phyloP scores from a whole-genome alignment of 1,140 invertebrate species.

The Aphaenogaster ashmeadi region DNA sequence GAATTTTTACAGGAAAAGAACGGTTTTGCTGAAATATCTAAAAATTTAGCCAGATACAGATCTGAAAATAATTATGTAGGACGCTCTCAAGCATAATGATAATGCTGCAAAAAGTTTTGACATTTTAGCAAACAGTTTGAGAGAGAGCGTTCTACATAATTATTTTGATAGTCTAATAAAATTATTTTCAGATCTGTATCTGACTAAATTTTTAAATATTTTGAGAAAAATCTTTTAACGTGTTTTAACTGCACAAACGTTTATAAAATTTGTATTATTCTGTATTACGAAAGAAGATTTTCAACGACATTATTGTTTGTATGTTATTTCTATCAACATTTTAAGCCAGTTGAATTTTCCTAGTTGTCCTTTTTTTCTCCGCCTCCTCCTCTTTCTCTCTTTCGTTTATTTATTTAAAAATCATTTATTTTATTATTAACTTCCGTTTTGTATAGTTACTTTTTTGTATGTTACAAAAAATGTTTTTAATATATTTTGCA shows the following conservation, averaged over 20 bases:
- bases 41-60: too few relatives aligned
- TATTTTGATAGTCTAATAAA: too few relatives aligned
- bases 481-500: neutral
- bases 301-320: neutral
- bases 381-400: neutral
- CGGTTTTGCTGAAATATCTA: too few relatives aligned
- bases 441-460: neutral
- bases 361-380: neutral
- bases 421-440: neutral
- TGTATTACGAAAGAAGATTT: neutral
- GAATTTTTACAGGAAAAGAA: neutral
- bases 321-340: neutral
- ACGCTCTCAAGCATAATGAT: too few relatives aligned
- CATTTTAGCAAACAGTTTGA: too few relatives aligned
- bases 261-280: neutral
- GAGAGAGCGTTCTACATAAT: too few relatives aligned
- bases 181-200: too few relatives aligned
- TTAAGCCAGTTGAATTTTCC: neutral
- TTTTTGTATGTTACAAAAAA: neutral
- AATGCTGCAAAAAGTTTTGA: too few relatives aligned
- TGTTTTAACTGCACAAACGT: neutral
- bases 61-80: too few relatives aligned
- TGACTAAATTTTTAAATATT: too few relatives aligned
- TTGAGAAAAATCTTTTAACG: too few relatives aligned
- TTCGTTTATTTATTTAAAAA: neutral